These are phyloP conservation scores for Andrena minutula DNA, from an alignment of 2,888 invertebrate genomes.

Conservation along the genomic window DNA sequence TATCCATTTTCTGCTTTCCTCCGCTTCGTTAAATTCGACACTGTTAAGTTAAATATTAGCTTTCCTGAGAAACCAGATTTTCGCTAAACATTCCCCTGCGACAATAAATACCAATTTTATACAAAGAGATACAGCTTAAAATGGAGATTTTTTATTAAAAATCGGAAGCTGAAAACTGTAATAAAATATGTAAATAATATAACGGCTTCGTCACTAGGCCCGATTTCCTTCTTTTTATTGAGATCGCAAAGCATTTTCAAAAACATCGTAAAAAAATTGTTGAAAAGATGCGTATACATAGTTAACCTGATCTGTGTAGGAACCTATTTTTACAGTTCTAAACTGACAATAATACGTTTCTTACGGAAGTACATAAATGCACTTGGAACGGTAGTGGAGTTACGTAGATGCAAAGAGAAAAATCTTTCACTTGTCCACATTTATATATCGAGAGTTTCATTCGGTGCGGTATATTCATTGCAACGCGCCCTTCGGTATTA, in stretches of 20 bases:
- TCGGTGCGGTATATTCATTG: constrained; percentile 25
- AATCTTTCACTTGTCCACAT: constrained; percentile 43
- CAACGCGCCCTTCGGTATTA: constrained; percentile 44
- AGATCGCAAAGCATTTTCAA: constrained; percentile 82
- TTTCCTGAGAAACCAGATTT: constrained; percentile 76
- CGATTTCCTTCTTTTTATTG: constrained; percentile 71
- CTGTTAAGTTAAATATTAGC: constrained; percentile 74
- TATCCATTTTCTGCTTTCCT: constrained; percentile 73
- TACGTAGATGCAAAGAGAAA: constrained; percentile 60
- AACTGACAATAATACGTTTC: constrained; percentile 75
- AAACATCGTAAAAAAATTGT: constrained; percentile 73
- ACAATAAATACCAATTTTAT: constrained; percentile 62
- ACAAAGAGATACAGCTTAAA: constrained; percentile 56
- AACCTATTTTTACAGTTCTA: constrained; percentile 76
- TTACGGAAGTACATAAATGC: constrained; percentile 79
- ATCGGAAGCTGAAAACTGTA: constrained; percentile 46
- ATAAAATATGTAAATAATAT: constrained; percentile 61
- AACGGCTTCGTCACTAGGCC: constrained; percentile 76
- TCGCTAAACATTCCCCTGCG: constrained; percentile 56
- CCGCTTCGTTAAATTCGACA: constrained; percentile 73
- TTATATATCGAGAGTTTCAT: constrained; percentile 26
- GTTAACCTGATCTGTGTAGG: constrained; percentile 76
- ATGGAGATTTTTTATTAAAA: constrained; percentile 32
- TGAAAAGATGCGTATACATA: constrained; percentile 67
- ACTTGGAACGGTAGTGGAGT: constrained; percentile 74